Base-by-base conservation (phyloP, 2,113 vertebrate genomes). In the Aspidoscelis tigris region DNA sequence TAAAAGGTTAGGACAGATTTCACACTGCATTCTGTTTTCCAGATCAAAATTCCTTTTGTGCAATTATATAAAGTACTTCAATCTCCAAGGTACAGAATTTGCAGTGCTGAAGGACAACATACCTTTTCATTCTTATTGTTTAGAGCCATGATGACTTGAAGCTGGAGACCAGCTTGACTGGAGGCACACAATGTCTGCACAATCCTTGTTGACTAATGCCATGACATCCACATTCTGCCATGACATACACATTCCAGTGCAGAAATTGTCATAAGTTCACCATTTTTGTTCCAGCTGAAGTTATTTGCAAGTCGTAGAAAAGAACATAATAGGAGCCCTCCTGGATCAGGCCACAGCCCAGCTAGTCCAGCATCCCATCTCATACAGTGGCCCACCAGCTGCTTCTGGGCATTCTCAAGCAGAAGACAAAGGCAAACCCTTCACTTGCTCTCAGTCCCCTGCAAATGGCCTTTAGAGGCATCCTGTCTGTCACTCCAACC, bases 1-100 rank as follows among this genome's bases (percentile, higher is more conserved):
- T 71, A 10, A 72, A 84, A 79, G 76, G 76, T 73, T 78, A 65
- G 4, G 64, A 64, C 12, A 39, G 14, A 72, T 84, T 8, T 18
- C n/a, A 44, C n/a, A 33, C 43, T 24, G 66, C 8, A 39, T 50
- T 71, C 61, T 8, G 26, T 16, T 65, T 65, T 26, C 24, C 41
- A 47, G 11, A 4, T 78, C 1, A 61, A 71, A 78, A 22, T 78
- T 78, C 55, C 53, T 33, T 41, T 44, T 41, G 20, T 78, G 6
- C 33, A 64, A 14, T 55, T 64, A 39, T 24, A 68, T 26, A 68
- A 68, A 68, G 66, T 8, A 10, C 66, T 68, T 68, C 66, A 26
- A 3, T 8, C 66, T 68, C 66, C 24, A 10, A 10, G 66, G 26
- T 68, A 24, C 7, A 26, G 26, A 68, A n/a, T 3, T 26, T 68